These are phyloP conservation scores for Craseonycteris thonglongyai DNA, from an alignment of 2,113 vertebrate species.

Conservation along the genomic window DNA sequence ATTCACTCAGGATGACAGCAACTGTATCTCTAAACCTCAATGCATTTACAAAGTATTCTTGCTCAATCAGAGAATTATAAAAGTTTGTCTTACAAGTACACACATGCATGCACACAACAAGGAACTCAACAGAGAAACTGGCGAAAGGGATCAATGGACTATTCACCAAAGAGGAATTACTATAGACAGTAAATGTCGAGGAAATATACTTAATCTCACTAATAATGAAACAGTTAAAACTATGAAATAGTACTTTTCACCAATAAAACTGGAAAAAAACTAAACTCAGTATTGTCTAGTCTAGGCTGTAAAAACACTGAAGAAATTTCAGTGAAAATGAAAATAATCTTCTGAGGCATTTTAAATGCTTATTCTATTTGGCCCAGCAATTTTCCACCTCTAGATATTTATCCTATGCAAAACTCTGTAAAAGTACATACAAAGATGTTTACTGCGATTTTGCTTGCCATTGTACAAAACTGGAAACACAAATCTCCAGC, in stretches of 20 bases:
- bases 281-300: background rate
- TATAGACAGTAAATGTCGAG: background rate
- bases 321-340: background rate
- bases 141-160: background rate
- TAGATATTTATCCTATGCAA: background rate
- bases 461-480: background rate
- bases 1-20: background rate
- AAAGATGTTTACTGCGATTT: background rate
- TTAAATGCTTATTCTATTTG: background rate
- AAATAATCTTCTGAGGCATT: background rate
- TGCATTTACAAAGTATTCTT: background rate
- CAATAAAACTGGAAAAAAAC: background rate
- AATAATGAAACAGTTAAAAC: background rate
- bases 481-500: background rate
- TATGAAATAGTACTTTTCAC: background rate
- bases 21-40: background rate
- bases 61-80: background rate
- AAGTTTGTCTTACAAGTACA: background rate
- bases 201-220: background rate
- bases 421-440: background rate
- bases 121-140: background rate
- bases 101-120: background rate
- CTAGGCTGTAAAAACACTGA: background rate
- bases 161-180: background rate
- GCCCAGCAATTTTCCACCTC: background rate